Evolutionary conservation across 2,797 vertebrate species (phyloP).

Genomic region (Australoheros facetus): DNA sequence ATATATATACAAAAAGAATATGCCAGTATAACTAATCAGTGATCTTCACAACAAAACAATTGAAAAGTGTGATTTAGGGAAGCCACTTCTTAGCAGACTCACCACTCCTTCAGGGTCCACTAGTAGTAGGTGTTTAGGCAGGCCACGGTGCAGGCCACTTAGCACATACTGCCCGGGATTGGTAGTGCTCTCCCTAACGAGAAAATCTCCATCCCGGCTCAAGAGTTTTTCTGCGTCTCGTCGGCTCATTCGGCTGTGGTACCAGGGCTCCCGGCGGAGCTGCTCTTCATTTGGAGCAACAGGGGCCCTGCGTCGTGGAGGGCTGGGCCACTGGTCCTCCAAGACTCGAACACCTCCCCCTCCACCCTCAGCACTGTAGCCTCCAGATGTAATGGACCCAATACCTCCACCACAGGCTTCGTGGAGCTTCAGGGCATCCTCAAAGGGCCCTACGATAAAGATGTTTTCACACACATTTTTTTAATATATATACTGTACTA

Average conservation of each 20-base stretch:
- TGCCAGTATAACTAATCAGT: background rate
- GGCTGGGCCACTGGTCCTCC: conserved; percentile 94
- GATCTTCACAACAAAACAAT: background rate
- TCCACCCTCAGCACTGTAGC: conserved; percentile 4
- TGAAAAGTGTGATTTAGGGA: background rate
- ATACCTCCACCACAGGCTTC: conserved; percentile 77
- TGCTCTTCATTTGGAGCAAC: conserved; percentile 95
- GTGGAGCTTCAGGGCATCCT: conserved; percentile 93
- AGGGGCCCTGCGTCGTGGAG: conserved; percentile 89
- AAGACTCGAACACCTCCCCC: conserved; percentile 64
- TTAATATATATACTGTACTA: no score
- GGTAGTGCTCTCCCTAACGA: conserved; percentile 94
- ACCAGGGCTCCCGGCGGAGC: conserved; percentile 91
- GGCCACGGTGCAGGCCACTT: conserved; percentile 93
- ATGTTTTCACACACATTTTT: background rate
- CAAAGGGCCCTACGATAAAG: conserved; percentile 87
- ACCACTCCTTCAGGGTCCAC: conserved; percentile 98
- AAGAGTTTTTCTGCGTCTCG: conserved; percentile 91
- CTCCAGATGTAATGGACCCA: conserved; percentile 27
- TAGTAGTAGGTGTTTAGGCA: conserved; percentile 94
- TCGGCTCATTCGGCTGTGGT: conserved; percentile 95
- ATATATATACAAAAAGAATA: background rate
- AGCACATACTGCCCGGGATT: conserved; percentile 97
- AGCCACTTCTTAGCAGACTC: conserved; percentile 63
- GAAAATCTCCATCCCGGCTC: conserved; percentile 90